A percentile compares a stretch with the other conserved stretches of the same genome.
Evolutionary conservation across 2,113 vertebrate species (phyloP).

Genomic region (Leucosticte australis): DNA sequence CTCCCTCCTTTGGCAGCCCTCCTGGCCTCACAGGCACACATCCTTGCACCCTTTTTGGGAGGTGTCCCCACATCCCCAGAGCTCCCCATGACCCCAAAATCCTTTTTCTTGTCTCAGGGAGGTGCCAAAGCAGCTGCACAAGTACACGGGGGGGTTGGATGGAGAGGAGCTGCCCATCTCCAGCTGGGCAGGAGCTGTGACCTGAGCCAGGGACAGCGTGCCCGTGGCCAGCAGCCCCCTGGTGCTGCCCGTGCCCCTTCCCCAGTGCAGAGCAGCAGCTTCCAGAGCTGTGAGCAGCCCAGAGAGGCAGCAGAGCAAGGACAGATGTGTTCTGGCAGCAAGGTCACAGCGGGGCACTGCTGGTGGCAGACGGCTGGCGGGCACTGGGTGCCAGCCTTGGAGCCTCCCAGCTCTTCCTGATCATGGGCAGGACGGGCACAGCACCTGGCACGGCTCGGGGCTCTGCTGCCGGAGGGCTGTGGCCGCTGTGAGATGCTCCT

Average conservation of each 20-base stretch:
- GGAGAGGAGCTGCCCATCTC: background rate
- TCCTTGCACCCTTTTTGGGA: background rate
- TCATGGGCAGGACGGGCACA: rapidly evolving
- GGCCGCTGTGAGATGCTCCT: background rate
- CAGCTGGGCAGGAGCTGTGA: background rate
- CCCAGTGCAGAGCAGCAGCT: background rate
- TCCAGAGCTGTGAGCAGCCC: background rate
- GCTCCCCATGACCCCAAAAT: rapidly evolving
- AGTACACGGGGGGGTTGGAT: rapidly evolving
- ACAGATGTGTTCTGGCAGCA: background rate
- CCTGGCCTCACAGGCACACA: rapidly evolving
- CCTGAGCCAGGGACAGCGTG: background rate
- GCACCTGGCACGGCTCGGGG: background rate
- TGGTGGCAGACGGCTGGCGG: background rate
- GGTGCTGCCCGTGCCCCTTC: background rate
- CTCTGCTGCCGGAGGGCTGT: background rate
- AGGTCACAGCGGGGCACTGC: background rate
- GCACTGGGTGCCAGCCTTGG: background rate
- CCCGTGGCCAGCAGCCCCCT: background rate
- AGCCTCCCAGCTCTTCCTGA: background rate
- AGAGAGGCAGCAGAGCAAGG: background rate
- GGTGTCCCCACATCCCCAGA: background rate
- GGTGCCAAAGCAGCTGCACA: background rate
- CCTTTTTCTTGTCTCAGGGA: background rate
- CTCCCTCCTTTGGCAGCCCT: background rate